Evolutionary conservation across 2,113 vertebrate genomes (phyloP).

Genomic region (Litocranius walleri): DNA sequence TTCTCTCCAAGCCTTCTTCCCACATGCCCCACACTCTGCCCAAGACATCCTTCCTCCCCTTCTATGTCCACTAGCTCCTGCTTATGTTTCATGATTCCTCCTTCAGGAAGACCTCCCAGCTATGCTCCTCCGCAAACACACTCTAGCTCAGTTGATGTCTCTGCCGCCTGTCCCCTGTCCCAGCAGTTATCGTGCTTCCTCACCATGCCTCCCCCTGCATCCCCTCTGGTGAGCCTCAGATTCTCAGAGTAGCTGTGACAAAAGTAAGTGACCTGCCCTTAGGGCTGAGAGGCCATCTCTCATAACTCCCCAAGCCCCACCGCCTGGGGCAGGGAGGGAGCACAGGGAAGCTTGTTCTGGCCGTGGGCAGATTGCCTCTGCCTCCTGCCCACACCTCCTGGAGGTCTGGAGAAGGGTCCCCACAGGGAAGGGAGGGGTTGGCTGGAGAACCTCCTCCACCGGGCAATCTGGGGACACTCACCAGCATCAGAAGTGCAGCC

Average conservation of each 20-base stretch:
- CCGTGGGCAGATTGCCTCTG: neutral
- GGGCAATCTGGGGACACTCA: neutral
- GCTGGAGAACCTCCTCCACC: neutral
- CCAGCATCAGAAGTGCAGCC: too few relatives aligned
- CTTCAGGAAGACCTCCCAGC: neutral
- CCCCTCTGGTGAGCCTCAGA: neutral
- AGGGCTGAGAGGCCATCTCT: neutral
- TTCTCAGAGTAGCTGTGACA: neutral
- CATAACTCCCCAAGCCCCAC: neutral
- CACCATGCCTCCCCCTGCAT: neutral
- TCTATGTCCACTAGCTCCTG: neutral
- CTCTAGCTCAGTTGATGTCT: neutral
- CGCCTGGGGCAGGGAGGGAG: too few relatives aligned
- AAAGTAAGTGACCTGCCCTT: neutral
- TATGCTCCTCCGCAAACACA: rapidly evolving
- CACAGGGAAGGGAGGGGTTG: neutral
- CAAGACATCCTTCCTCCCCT: neutral
- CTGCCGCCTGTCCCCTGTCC: neutral
- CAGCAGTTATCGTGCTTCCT: neutral
- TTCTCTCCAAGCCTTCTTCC: neutral
- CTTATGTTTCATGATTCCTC: neutral
- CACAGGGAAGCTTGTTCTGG: neutral
- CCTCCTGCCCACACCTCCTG: neutral
- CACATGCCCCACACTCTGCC: neutral
- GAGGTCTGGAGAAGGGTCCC: neutral